These are phyloP conservation scores for Morone chrysops DNA, from an alignment of 2,113 vertebrate species.

Conservation along the genomic window DNA sequence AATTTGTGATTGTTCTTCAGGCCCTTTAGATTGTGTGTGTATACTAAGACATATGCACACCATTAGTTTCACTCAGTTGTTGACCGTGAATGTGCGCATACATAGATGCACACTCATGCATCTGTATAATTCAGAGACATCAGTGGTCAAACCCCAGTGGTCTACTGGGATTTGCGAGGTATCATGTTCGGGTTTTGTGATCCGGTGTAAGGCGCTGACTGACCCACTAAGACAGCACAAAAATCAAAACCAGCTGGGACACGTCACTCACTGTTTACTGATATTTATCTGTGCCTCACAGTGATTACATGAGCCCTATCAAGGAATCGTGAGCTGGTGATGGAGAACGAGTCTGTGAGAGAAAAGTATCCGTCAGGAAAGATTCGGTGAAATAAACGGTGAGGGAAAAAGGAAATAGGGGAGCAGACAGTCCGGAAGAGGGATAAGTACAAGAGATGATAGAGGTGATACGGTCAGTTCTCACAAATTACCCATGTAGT, in stretches of 20 bases:
- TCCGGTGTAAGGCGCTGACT: conserved; percentile 64
- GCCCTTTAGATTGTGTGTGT: not conserved
- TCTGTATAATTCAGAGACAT: conserved; percentile 54
- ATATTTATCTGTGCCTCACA: conserved; percentile 65
- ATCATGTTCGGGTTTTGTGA: conserved; percentile 74
- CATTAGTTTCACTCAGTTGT: conserved; percentile 26
- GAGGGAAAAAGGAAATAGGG: not conserved
- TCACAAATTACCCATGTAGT: conserved; percentile 12
- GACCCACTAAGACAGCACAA: conserved; percentile 72
- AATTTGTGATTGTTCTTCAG: conserved; percentile 27
- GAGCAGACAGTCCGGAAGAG: not conserved
- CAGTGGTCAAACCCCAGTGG: conserved; percentile 56
- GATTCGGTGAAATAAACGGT: conserved; percentile 39
- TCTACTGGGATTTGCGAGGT: conserved; percentile 68
- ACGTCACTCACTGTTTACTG: conserved; percentile 67
- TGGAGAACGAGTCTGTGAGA: conserved; percentile 28
- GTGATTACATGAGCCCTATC: conserved; percentile 63
- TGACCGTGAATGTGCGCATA: conserved; percentile 18
- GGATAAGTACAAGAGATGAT: conserved; percentile 34
- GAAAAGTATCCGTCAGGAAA: conserved; percentile 40
- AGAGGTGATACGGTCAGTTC: conserved; percentile 22
- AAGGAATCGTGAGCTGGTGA: conserved; percentile 41
- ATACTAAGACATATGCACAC: conserved; percentile 5
- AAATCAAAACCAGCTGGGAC: conserved; percentile 79
- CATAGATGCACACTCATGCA: conserved; percentile 17